A percentile compares a stretch with the other conserved stretches of the same genome.
Evolutionary conservation across 92 coral and sea anemone species (phyloP).

Genomic region (Zoanthus solanderi): DNA sequence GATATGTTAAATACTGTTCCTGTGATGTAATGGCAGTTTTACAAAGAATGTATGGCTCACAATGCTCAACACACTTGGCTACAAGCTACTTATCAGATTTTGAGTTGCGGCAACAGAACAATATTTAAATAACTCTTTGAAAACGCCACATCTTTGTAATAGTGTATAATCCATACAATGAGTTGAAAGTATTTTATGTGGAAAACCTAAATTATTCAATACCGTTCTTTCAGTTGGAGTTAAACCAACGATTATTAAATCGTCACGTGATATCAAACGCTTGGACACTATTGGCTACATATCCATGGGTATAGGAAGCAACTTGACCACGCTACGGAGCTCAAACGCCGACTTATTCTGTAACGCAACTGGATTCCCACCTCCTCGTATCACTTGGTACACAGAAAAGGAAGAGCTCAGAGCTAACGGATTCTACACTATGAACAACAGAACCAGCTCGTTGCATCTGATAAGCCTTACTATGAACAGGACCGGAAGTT

Average conservation of each 20-base stretch:
- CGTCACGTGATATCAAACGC: slow-evolving; percentile 27
- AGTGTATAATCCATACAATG: no score
- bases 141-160: no score
- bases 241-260: slow-evolving; percentile 15
- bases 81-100: no score
- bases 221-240: slow-evolving; percentile 4
- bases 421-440: slow-evolving; percentile 59
- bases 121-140: no score
- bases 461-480: slow-evolving; percentile 72
- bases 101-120: no score
- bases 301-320: slow-evolving; percentile 28
- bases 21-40: no score
- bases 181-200: no score
- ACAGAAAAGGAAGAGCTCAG: slow-evolving; percentile 3
- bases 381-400: slow-evolving; percentile 78
- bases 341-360: slow-evolving; percentile 64
- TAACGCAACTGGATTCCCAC: slow-evolving; percentile 85
- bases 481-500: slow-evolving; percentile 77
- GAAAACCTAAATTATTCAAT: no score
- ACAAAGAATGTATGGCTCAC: no score
- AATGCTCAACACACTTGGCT: no score
- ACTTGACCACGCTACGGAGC: slow-evolving; percentile 29
- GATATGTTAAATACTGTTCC: no score
- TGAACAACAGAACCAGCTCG: slow-evolving; percentile 64
- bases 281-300: slow-evolving; percentile 15